A percentile compares a stretch with the other conserved stretches of the same genome.
These are phyloP conservation scores for Notolepis coatsorum DNA, from an alignment of 2,797 vertebrate genomes.

Conservation along the genomic window DNA sequence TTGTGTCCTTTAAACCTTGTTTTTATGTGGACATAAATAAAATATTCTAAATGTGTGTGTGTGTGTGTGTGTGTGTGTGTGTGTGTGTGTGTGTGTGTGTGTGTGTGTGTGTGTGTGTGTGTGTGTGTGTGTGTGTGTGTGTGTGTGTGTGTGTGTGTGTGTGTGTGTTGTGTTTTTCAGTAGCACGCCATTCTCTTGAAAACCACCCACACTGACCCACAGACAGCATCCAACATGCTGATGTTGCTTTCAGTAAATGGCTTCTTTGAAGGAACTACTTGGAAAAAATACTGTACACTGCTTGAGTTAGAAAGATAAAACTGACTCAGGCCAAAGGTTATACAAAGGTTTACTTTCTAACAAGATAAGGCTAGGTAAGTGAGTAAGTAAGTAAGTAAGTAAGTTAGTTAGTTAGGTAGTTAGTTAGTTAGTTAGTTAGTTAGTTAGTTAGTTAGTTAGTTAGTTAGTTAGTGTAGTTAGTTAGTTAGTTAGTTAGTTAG, in stretches of 20 bases:
- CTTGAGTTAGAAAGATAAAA: conserved; percentile 14
- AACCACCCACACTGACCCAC: conserved; percentile 67
- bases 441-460: not conserved
- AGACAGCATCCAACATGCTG: conserved; percentile 52
- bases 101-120: conserved; percentile 13
- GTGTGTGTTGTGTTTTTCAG: conserved; percentile 32
- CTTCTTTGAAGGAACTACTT: conserved; percentile 27
- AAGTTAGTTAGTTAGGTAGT: conserved; percentile 13
- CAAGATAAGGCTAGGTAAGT: conserved; percentile 12
- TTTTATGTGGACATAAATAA: too few relatives aligned
- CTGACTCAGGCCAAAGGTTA: not conserved
- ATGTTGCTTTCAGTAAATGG: conserved; percentile 44
- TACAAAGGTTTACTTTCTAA: too few relatives aligned
- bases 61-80: not conserved
- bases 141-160: conserved; percentile 23
- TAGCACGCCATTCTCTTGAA: conserved; percentile 42
- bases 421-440: not conserved
- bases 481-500: not conserved
- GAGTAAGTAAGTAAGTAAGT: not conserved
- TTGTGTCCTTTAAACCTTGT: too few relatives aligned
- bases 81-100: not conserved
- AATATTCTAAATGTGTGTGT: too few relatives aligned
- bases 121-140: conserved; percentile 3
- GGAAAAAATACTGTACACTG: conserved; percentile 2
- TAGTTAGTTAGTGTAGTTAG: not conserved